Evolutionary conservation across 2,113 vertebrate species (phyloP).

Genomic region (Ctenomys sociabilis): DNA sequence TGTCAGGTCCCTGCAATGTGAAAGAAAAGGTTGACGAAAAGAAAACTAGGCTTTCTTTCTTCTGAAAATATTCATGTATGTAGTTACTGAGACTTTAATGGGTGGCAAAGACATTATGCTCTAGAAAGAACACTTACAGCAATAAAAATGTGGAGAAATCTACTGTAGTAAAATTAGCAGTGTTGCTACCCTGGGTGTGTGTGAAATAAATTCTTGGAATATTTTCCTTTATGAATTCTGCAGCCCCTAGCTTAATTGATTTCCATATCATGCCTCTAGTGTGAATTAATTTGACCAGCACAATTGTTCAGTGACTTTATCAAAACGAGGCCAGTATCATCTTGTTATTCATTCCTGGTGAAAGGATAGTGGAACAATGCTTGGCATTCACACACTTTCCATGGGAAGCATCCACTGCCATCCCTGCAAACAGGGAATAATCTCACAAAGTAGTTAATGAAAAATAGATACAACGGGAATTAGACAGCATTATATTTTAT

Average conservation of each 20-base stretch:
- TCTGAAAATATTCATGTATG: neutral
- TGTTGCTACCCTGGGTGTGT: neutral
- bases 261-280: neutral
- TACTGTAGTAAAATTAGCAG: neutral
- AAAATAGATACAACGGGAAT: neutral
- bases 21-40: slow-evolving; percentile 31
- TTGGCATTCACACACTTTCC: neutral
- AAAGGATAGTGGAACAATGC: neutral
- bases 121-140: neutral
- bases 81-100: neutral
- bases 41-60: neutral
- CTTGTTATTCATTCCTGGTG: neutral
- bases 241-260: neutral
- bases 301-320: neutral
- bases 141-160: neutral
- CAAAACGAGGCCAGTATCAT: neutral
- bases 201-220: neutral
- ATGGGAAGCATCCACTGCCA: neutral
- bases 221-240: neutral
- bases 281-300: neutral
- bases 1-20: slow-evolving; percentile 92
- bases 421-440: neutral
- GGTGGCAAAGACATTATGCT: no score
- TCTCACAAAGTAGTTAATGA: neutral
- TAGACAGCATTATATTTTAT: neutral